Evolutionary conservation across 2,888 invertebrate species (phyloP).

Genomic region (Sminthurinus aureus): DNA sequence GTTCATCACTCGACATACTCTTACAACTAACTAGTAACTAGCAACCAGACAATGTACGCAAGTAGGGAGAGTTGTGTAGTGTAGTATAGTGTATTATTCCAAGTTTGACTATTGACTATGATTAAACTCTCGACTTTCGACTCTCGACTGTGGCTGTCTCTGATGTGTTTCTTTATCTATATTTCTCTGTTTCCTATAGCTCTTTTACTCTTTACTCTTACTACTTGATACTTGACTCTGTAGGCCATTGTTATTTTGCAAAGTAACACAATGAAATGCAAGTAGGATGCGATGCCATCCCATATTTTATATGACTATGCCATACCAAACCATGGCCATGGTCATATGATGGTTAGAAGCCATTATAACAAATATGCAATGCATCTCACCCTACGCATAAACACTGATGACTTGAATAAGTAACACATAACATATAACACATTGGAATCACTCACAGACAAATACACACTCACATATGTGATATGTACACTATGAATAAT

Average conservation of each 20-base stretch:
- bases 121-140: conserved; percentile 2
- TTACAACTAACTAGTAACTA: too few relatives aligned
- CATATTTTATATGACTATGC: neutral
- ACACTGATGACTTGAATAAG: neutral
- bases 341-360: neutral
- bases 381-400: conserved; percentile 1
- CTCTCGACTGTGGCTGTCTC: neutral
- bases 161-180: too few relatives aligned
- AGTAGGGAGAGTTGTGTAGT: neutral
- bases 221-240: neutral
- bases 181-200: neutral
- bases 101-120: neutral
- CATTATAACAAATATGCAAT: neutral
- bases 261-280: conserved; percentile 32
- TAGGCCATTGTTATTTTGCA: conserved; percentile 11
- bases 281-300: conserved; percentile 1
- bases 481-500: neutral
- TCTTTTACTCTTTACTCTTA: neutral
- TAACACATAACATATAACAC: neutral
- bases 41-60: neutral
- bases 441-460: neutral
- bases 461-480: neutral
- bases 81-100: neutral
- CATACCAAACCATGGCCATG: neutral
- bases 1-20: neutral